Percentiles rank a stretch among this genome's conserved stretches.
Evolutionary conservation across 1,140 invertebrate species (phyloP).

Genomic region (Kradibia gibbosae): DNA sequence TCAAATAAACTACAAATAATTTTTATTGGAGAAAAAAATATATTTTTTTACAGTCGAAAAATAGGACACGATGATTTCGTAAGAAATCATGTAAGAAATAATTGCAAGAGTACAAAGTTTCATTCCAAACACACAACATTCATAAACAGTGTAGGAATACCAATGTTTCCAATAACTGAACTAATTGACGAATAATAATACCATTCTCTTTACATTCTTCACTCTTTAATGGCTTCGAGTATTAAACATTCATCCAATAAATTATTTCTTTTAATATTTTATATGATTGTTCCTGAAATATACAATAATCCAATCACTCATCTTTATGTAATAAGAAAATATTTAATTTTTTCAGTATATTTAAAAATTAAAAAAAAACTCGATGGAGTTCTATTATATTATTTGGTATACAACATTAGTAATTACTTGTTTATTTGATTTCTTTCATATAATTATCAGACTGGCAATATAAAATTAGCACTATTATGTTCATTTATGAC

Average conservation of each 20-base stretch:
- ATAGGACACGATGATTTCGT: no score
- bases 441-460: not conserved
- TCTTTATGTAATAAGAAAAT: not conserved
- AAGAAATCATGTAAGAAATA: no score
- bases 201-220: slow-evolving; percentile 13
- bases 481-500: not conserved
- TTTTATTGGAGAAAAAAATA: no score
- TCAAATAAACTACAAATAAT: no score
- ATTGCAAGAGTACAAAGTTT: slow-evolving; percentile 28
- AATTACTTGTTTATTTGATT: not conserved
- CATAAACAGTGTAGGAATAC: slow-evolving; percentile 62
- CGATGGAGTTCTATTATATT: not conserved
- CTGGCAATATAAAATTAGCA: slow-evolving; percentile 4
- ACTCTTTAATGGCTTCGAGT: slow-evolving; percentile 22
- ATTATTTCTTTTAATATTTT: not conserved
- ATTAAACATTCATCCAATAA: slow-evolving; percentile 34
- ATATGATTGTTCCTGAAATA: not conserved
- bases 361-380: not conserved
- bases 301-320: not conserved
- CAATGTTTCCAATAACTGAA: slow-evolving; percentile 52
- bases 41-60: no score
- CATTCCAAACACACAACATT: slow-evolving; percentile 48
- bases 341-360: no score
- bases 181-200: slow-evolving; percentile 41
- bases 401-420: not conserved